Conservation (phyloP, 92 coral and sea anemone species). For the Pocillopora meandrina region DNA sequence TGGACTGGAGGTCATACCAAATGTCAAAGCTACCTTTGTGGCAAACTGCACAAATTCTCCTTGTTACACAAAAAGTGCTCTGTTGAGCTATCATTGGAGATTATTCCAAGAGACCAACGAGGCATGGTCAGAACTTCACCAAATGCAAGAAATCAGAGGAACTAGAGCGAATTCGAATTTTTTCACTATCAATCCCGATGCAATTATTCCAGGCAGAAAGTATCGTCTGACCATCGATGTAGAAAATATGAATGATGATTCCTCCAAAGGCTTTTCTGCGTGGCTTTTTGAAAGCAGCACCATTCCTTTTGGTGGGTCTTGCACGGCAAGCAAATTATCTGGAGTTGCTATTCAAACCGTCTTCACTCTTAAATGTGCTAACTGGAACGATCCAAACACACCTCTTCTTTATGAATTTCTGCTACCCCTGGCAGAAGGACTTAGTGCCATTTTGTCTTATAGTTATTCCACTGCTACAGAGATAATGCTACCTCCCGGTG, state of each 20-base stretch:
- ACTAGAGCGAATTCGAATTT: neutral
- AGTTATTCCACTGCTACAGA: slow-evolving; percentile 3
- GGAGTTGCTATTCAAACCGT: neutral
- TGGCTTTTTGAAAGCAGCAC: slow-evolving; percentile 9
- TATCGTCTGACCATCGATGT: slow-evolving; percentile 2
- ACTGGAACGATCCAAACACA: slow-evolving; percentile 7
- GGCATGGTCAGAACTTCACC: slow-evolving; percentile 13
- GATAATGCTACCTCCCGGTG: slow-evolving; percentile 3
- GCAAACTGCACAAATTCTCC: slow-evolving; percentile 26
- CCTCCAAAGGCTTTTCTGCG: neutral
- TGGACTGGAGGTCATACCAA: slow-evolving; percentile 1
- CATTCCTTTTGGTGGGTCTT: slow-evolving; percentile 1
- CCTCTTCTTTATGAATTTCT: slow-evolving; percentile 25
- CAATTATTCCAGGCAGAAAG: slow-evolving; percentile 1
- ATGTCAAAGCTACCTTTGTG: neutral
- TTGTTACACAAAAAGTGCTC: neutral
- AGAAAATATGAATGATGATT: neutral
- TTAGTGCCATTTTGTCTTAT: neutral
- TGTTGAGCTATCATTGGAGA: neutral
- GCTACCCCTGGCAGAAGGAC: neutral
- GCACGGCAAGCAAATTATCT: slow-evolving; percentile 3
- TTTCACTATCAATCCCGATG: neutral
- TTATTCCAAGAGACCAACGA: neutral
- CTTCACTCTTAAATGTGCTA: neutral
- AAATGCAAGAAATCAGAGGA: neutral